Evolutionary conservation across 30 jellyfish, hydroid and myxozoan genomes (phyloP).

Genomic region (Chrysaora quinquecirrha): DNA sequence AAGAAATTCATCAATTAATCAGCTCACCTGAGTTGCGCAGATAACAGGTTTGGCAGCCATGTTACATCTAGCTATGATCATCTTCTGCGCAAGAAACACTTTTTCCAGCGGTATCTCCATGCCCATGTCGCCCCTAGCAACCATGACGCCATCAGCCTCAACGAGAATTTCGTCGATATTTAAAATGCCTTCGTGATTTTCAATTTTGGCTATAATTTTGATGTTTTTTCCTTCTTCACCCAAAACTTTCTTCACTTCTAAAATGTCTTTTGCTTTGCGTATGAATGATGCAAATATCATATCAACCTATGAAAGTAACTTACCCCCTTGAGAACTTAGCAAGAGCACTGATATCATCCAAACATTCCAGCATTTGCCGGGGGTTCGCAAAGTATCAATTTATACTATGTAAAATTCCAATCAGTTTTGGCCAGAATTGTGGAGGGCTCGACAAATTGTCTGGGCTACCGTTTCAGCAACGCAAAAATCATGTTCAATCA

Average conservation of each 20-base stretch:
- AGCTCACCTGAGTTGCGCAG: constrained; percentile 99
- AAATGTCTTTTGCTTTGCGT: constrained; percentile 89
- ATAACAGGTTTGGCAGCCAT: constrained; percentile 94
- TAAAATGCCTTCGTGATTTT: constrained; percentile 95
- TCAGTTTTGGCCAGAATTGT: too few relatives aligned
- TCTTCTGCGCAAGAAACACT: constrained; percentile 97
- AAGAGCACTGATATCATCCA: too few relatives aligned
- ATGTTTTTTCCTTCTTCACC: constrained; percentile 93
- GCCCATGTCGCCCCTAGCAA: constrained; percentile 99
- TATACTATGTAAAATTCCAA: too few relatives aligned
- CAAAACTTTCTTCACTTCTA: constrained; percentile 81
- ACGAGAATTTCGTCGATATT: constrained; percentile 87
- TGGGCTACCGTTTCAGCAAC: too few relatives aligned
- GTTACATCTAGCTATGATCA: constrained; percentile 92
- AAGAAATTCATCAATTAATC: too few relatives aligned
- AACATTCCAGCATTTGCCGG: too few relatives aligned
- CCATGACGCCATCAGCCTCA: constrained; percentile 99
- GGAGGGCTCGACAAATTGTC: too few relatives aligned
- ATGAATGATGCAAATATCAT: constrained; percentile 99
- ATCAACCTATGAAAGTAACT: too few relatives aligned
- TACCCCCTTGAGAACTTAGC: too few relatives aligned
- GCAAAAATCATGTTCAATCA: too few relatives aligned
- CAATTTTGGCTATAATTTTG: constrained; percentile 88
- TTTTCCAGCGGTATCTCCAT: constrained; percentile 98
- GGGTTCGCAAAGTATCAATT: too few relatives aligned